These are phyloP conservation scores for Aptenodytes patagonicus DNA, from an alignment of 2,113 vertebrate species.

Conservation along the genomic window DNA sequence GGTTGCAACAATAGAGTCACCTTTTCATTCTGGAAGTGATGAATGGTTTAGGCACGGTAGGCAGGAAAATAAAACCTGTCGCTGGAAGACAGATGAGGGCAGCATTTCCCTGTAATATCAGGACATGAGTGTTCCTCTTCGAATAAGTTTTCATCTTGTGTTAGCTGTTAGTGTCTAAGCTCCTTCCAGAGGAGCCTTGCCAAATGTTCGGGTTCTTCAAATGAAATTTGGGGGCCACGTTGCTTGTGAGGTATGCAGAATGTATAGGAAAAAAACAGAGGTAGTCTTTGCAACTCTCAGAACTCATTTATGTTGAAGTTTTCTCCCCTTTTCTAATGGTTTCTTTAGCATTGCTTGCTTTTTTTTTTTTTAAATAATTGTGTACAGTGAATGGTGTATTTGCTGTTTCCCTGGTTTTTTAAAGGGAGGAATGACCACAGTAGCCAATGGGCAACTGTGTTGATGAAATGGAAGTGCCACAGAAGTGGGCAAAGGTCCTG, in stretches of 20 bases:
- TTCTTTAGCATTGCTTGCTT: background rate
- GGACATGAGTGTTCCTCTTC: background rate
- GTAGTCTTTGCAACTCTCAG: background rate
- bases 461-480: background rate
- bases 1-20: background rate
- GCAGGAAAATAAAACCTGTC: slow-evolving; percentile 8
- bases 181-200: background rate
- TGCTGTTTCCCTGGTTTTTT: background rate
- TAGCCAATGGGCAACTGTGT: background rate
- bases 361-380: background rate
- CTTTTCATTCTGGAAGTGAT: background rate
- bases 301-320: background rate
- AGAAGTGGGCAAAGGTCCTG: background rate
- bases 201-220: background rate
- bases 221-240: background rate
- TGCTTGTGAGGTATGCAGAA: background rate
- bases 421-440: background rate
- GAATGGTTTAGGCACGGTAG: background rate
- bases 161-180: background rate
- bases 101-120: slow-evolving; percentile 4
- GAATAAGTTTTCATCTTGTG: background rate
- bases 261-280: background rate
- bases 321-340: background rate
- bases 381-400: background rate
- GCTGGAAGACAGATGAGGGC: slow-evolving; percentile 39